Evolutionary conservation across 2,797 vertebrate genomes (phyloP).

Genomic region (Vultur gryphus): DNA sequence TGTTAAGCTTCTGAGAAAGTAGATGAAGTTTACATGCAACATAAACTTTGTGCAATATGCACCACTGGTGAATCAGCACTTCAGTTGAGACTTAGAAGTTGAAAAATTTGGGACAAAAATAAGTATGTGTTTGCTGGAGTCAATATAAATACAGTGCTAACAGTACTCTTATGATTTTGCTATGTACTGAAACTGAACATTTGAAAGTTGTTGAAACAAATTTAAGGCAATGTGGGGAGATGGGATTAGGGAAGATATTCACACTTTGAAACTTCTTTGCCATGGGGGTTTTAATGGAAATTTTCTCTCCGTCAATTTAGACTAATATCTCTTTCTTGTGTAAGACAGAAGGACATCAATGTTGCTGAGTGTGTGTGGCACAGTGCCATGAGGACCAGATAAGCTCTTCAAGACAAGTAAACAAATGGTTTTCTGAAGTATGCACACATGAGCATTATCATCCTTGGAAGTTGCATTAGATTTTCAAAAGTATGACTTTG

Average conservation of each 20-base stretch:
- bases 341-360: neutral
- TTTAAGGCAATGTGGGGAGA: neutral
- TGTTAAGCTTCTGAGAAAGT: neutral
- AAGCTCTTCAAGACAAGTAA: neutral
- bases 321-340: neutral
- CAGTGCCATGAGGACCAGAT: neutral
- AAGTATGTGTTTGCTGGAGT: neutral
- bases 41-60: neutral
- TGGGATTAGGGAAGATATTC: neutral
- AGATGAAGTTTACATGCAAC: neutral
- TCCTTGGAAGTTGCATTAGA: slow-evolving; percentile 10
- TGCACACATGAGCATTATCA: neutral
- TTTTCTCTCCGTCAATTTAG: neutral
- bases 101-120: neutral
- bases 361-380: neutral
- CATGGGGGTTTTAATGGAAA: neutral
- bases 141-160: neutral
- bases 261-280: neutral
- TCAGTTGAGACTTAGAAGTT: neutral
- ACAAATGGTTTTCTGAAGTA: neutral
- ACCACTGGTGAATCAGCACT: neutral
- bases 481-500: slow-evolving; percentile 38
- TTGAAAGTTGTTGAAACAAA: neutral
- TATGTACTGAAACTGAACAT: neutral
- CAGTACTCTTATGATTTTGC: neutral